Percentiles rank a stretch among this genome's conserved stretches.
Conservation (phyloP, 37 sponge, comb jelly and placozoan species). For the Beroe ovata region DNA sequence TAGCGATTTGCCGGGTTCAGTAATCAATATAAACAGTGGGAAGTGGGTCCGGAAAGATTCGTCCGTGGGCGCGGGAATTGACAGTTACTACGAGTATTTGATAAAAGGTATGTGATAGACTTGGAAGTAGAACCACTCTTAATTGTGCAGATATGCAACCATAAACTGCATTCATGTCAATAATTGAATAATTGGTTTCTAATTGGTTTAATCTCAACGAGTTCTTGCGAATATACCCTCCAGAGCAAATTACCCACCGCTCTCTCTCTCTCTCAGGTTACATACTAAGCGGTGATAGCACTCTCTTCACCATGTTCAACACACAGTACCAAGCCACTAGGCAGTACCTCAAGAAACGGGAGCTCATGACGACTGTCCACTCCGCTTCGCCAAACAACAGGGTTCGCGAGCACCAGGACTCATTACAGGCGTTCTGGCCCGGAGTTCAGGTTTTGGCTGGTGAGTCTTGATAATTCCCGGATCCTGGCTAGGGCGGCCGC, state of each 20-base stretch:
- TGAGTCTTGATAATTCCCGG: not conserved
- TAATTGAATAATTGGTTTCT: no score
- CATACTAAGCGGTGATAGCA: not conserved
- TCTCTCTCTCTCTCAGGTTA: not conserved
- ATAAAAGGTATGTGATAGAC: slow-evolving; percentile 79
- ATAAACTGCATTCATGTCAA: no score
- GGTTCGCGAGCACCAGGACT: slow-evolving; percentile 79
- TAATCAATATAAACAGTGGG: slow-evolving; percentile 87
- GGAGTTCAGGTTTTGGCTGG: slow-evolving; percentile 83
- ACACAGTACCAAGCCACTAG: slow-evolving; percentile 80
- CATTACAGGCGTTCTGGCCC: slow-evolving; percentile 97
- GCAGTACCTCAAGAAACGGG: slow-evolving; percentile 76
- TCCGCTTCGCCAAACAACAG: slow-evolving; percentile 75
- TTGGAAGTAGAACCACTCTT: no score
- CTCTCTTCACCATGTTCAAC: slow-evolving; percentile 9
- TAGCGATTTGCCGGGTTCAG: slow-evolving; percentile 81
- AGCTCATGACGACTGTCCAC: slow-evolving; percentile 78
- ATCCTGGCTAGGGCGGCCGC: not conserved
- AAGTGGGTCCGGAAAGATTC: slow-evolving; percentile 87
- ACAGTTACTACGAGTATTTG: slow-evolving; percentile 97
- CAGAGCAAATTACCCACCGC: not conserved
- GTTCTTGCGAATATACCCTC: no score
- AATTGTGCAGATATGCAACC: no score
- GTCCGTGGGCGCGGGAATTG: slow-evolving; percentile 88
- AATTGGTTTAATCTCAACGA: no score